Evolutionary conservation across 2,113 vertebrate species (phyloP), one percentile per base, ranked within the genome.

Genomic region (Origma solitaria): DNA sequence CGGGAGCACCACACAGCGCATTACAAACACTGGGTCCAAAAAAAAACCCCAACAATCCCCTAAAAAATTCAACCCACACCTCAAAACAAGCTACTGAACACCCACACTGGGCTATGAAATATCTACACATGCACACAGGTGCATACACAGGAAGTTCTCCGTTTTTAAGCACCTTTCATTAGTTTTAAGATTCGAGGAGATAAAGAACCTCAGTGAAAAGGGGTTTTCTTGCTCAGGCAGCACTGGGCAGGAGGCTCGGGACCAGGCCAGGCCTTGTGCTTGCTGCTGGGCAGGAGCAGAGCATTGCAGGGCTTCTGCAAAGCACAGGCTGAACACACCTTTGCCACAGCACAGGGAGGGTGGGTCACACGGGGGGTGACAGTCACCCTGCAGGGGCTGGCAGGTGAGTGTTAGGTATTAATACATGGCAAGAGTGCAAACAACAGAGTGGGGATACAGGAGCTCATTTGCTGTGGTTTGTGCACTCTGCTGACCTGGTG

Each of bases 1-100:
- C 0, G 17, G 90, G 95, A 97, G 96, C 97, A 62, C 69, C 96
- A 91, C 97, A 94, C 96, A 53, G 96, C 73, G 56, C 96, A 96
- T 96, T 96, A 90, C 96, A 95, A 97, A 98, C 87, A 97, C 81
- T 13, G 31, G 97, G 35, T 66, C 96, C 91, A 98, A 98, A 98
- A 82, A 37, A 30, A 30, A 25, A 4, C 1, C 1, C 13, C 20
- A 44, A 81, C 47, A 42, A 69, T 7, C 24, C 28, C 62, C 30
- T 51, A 72, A 60, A 91, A 57, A 57, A 10, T 47, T 54, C 40
- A 60, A 72, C 17, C 44, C 19, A 3, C 49, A 9, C 23, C 57
- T 24, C 22, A 1, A 40, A 91, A 68, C 68, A 69, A 71, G 44
- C 45, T 49, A 87, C 82, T 77, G 45, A 97, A 97, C 96, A 98